Evolutionary conservation across 2,888 invertebrate genomes (phyloP), one percentile per base, ranked within the genome.

Genomic region (Latrodectus hesperus): DNA sequence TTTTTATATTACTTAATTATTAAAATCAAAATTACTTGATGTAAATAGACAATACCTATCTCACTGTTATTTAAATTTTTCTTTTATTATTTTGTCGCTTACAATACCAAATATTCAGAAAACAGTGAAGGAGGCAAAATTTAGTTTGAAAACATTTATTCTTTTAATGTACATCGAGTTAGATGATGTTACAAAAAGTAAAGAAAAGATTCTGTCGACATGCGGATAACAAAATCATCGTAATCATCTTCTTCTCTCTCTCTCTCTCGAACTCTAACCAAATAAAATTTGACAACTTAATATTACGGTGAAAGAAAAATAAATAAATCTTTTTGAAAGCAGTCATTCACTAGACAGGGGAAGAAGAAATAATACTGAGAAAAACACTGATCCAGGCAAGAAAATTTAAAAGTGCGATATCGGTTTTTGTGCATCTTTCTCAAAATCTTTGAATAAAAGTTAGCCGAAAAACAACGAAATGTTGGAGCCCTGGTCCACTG

Each of bases 251-350:
- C 60, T 60, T 16, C 16, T 6, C 60, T 60, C 60, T 6, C 60
- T 60, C 60, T 55, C 1, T 11, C 60, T 16, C 12, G n/a, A 60
- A 11, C 60, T 60, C 12, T 60, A 60, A 60, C 60, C 60, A 60
- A 60, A 60, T 60, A 60, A n/a, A 60, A 60, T n/a, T 60, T 60
- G 60, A 60, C 60, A 60, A n/a, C 60, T 60, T 60, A 60, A 60
- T 60, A n/a, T n/a, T 60, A 60, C n/a, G 60, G n/a, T 6, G 60
- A 60, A 60, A 60, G n/a, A n/a, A 60, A n/a, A 60, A n/a, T 16
- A 60, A 60, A 60, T 60, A 60, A 16, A 60, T 60, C 60, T 16
- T 60, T 16, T 12, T n/a, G 14, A 60, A 60, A 60, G n/a, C 60
- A 60, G n/a, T 6, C 12, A 60, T 60, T 16, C 60, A 60, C 14